Conservation (phyloP, 2,113 vertebrate genomes). For the Porphyrio hochstetteri region DNA sequence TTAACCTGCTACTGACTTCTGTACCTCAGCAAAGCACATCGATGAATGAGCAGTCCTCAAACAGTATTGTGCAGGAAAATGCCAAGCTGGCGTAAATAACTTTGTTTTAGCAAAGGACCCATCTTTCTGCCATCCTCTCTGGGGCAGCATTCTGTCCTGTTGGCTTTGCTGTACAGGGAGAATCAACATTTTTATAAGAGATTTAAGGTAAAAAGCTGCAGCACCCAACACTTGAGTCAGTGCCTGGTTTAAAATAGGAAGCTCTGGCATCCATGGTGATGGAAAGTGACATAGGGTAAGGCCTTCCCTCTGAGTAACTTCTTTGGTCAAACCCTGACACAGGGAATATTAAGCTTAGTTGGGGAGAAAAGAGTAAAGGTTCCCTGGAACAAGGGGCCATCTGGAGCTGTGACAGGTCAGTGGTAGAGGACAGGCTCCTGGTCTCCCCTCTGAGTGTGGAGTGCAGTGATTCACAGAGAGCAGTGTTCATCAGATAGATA, state of each 20-base stretch:
- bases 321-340: neutral
- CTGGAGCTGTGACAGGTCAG: neutral
- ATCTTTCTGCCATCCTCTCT: neutral
- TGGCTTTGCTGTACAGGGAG: neutral
- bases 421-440: fast-evolving
- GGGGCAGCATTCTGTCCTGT: neutral
- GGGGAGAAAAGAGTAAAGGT: neutral
- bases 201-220: neutral
- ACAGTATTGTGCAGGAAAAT: neutral
- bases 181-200: neutral
- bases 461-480: neutral
- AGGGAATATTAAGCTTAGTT: neutral
- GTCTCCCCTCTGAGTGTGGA: neutral
- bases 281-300: neutral
- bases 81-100: neutral
- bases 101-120: neutral
- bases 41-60: neutral
- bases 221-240: fast-evolving
- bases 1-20: neutral
- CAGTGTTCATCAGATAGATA: neutral
- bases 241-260: neutral
- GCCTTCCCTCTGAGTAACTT: neutral
- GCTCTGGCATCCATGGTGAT: neutral
- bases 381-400: neutral
- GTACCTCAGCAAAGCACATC: neutral